Base-by-base conservation (phyloP, 1,140 invertebrate genomes). In the Belonocnema kinseyi region DNA sequence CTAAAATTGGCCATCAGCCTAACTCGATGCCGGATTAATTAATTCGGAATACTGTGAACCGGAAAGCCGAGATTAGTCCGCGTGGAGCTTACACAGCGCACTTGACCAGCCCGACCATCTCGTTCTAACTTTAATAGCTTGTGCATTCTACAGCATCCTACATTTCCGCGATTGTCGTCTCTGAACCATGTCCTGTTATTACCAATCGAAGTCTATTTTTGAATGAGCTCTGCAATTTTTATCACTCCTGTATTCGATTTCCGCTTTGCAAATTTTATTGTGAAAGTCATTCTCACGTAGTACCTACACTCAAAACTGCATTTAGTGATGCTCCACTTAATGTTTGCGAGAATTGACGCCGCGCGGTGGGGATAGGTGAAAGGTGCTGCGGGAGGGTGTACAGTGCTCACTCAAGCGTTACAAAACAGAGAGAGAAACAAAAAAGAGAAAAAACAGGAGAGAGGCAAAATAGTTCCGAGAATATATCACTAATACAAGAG, bases 1-100 rank as follows among this genome's bases (percentile, higher is more conserved):
- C 75, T 77, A 85, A 82, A 87, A 88, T 86, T 87, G 85, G 85
- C 86, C 82, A 77, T 82, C 78, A 85, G 84, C 81, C 85, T 85
- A 84, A 87, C 82, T 87, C 83, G 81, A 86, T 83, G 82, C 78
- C 73, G 80, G 81, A 88, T 88, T 87, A 87, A 88, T 88, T 87
- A 88, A 88, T 88, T 86, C 83, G 87, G 85, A 86, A 87, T 85
- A 86, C 79, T 83, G 56, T 79, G 79, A 82, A 82, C 80, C 83
- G 80, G 82, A 85, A 83, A 85, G 82, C 77, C 80, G 82, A 85
- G 82, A 86, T 87, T 85, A 87, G 78, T 81, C 78, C 75, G 75
- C 74, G 61, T 79, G 73, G 26, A 75, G 79, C 78, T 83, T 80
- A 66, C 70, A 50, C 19, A 50, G 19, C 40, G 61, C 61, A 74